phyloP scores from a whole-genome alignment of 1,140 invertebrate species.

The Anastrepha ludens region DNA sequence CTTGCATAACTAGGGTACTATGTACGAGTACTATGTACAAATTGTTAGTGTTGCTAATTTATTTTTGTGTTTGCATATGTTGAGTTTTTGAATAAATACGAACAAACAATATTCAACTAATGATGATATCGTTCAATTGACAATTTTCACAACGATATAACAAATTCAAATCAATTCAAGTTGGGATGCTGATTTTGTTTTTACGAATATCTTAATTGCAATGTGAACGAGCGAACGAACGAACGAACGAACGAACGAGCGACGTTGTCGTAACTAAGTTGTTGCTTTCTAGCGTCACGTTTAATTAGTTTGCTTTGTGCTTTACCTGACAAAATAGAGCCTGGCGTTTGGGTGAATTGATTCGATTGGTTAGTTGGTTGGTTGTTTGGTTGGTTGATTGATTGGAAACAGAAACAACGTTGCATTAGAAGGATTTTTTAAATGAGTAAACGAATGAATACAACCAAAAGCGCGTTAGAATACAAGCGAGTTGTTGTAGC shows the following conservation, averaged over 20 bases:
- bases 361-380: slow-evolving; percentile 16
- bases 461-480: slow-evolving; percentile 15
- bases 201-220: slow-evolving; percentile 15
- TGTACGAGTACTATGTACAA: background rate
- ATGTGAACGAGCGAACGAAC: slow-evolving; percentile 34
- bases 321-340: slow-evolving; percentile 63
- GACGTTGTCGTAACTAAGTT: slow-evolving; percentile 17
- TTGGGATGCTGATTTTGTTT: background rate
- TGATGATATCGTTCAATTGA: slow-evolving; percentile 8
- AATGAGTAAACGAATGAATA: background rate
- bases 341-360: slow-evolving; percentile 54
- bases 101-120: slow-evolving; percentile 10
- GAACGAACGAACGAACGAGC: slow-evolving; percentile 26
- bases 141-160: background rate
- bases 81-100: background rate
- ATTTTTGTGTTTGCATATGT: background rate
- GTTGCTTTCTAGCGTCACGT: background rate
- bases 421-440: slow-evolving; percentile 40
- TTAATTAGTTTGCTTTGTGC: slow-evolving; percentile 53
- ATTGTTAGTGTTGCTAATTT: background rate
- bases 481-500: background rate
- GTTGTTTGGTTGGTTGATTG: slow-evolving; percentile 29
- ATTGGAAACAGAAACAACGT: slow-evolving; percentile 43
- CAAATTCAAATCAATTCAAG: slow-evolving; percentile 50
- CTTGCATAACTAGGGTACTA: background rate